Evolutionary conservation across 2,797 vertebrate species (phyloP).

Genomic region (Sphaeramia orbicularis): DNA sequence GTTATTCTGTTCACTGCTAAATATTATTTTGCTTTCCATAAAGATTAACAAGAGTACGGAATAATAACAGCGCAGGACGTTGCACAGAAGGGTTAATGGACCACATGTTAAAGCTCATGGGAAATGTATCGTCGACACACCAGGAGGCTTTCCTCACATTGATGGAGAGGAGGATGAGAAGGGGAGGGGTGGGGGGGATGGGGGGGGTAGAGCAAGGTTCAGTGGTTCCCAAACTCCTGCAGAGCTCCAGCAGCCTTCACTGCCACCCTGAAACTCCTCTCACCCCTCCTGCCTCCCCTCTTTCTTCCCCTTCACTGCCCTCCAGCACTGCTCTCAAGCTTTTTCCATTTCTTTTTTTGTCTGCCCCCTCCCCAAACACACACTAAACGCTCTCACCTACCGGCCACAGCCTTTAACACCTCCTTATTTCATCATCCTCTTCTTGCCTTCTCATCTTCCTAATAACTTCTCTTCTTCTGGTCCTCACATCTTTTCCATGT

Average conservation of each 20-base stretch:
- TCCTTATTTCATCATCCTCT: conserved; percentile 56
- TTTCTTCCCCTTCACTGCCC: conserved; percentile 75
- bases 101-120: conserved; percentile 80
- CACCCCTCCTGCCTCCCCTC: conserved; percentile 70
- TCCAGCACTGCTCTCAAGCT: conserved; percentile 52
- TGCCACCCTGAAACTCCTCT: conserved; percentile 74
- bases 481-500: conserved; percentile 44
- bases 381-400: conserved; percentile 62
- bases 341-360: conserved; percentile 69
- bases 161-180: conserved; percentile 67
- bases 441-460: conserved; percentile 11
- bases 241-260: conserved; percentile 75
- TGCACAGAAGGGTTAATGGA: conserved; percentile 67
- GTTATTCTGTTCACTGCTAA: conserved; percentile 50
- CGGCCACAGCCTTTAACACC: conserved; percentile 56
- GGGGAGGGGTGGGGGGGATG: conserved; percentile 43
- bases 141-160: conserved; percentile 81
- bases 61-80: conserved; percentile 45
- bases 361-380: neutral
- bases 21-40: conserved; percentile 67
- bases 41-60: conserved; percentile 49
- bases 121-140: conserved; percentile 67
- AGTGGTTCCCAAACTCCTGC: conserved; percentile 82
- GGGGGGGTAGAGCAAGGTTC: conserved; percentile 69
- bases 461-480: conserved; percentile 4